A percentile compares a stretch with the other conserved stretches of the same genome.
Evolutionary conservation across 37 sponge, comb jelly and placozoan genomes (phyloP).

Genomic region (Corticium candelabrum): DNA sequence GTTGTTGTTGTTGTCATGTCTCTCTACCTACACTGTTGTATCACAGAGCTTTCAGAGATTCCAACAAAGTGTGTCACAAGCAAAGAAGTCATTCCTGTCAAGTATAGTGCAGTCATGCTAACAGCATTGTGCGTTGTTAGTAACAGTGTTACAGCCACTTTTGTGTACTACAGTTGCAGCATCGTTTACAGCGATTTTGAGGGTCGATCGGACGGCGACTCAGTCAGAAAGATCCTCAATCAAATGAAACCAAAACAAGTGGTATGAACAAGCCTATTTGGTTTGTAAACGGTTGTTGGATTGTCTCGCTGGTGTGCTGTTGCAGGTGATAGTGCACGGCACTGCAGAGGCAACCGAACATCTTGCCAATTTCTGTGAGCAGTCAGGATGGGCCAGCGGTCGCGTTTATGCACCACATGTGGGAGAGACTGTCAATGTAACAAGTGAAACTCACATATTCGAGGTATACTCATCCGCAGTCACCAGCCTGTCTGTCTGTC

Average conservation of each 20-base stretch:
- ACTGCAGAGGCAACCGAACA: slow-evolving; percentile 52
- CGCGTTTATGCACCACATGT: slow-evolving; percentile 76
- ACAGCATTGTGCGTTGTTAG: background rate
- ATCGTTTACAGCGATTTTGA: slow-evolving; percentile 90
- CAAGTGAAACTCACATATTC: slow-evolving; percentile 76
- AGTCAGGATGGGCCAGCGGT: slow-evolving; percentile 36
- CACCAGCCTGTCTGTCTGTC: background rate
- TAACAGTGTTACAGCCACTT: background rate
- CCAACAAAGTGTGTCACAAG: slow-evolving; percentile 54
- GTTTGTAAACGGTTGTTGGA: background rate
- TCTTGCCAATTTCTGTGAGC: slow-evolving; percentile 60
- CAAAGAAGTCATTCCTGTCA: slow-evolving; percentile 44
- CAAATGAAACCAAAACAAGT: slow-evolving; percentile 92
- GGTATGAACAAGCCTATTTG: slow-evolving; percentile 26
- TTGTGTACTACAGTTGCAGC: slow-evolving; percentile 64
- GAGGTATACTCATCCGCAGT: slow-evolving; percentile 37
- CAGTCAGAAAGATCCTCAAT: slow-evolving; percentile 86
- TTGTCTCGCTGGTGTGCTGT: background rate
- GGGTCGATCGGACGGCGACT: slow-evolving; percentile 96
- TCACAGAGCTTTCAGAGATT: no score
- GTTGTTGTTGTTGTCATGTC: no score
- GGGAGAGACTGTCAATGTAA: slow-evolving; percentile 86
- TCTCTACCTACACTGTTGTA: no score
- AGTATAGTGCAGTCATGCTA: slow-evolving; percentile 10
- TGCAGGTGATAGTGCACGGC: slow-evolving; percentile 85